These are phyloP conservation scores for Pithecia hirsuta DNA, from an alignment of 2,797 vertebrate species.

Conservation along the genomic window DNA sequence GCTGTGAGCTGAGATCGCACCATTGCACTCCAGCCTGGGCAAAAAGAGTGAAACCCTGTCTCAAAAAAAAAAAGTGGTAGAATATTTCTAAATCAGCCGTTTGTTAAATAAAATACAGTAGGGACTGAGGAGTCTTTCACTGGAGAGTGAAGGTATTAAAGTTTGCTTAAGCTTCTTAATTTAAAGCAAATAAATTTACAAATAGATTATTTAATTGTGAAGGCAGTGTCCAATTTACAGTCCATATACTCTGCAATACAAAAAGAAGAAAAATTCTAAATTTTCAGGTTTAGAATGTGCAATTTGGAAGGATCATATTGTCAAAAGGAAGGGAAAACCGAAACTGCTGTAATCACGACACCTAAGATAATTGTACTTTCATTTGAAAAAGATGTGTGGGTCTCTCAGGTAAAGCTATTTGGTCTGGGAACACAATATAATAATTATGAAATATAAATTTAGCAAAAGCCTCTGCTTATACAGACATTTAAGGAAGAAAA, in stretches of 20 bases:
- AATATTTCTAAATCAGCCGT: neutral
- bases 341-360: neutral
- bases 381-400: neutral
- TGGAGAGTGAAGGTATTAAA: neutral
- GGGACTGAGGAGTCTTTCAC: neutral
- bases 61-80: neutral
- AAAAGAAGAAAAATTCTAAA: neutral
- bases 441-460: neutral
- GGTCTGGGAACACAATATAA: neutral
- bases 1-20: no score
- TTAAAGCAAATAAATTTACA: neutral
- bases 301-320: neutral
- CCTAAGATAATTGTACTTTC: neutral
- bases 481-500: neutral
- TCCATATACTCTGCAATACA: neutral
- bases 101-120: constrained; percentile 1
- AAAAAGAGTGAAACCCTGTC: no score
- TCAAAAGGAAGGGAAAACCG: neutral
- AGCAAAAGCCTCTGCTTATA: neutral
- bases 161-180: constrained; percentile 5
- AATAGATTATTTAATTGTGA: neutral
- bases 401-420: neutral
- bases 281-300: constrained; percentile 23
- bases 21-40: no score
- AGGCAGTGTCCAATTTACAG: neutral